phyloP scores from a whole-genome alignment of 2,797 vertebrate species.

The Enteromius fasciolatus region DNA sequence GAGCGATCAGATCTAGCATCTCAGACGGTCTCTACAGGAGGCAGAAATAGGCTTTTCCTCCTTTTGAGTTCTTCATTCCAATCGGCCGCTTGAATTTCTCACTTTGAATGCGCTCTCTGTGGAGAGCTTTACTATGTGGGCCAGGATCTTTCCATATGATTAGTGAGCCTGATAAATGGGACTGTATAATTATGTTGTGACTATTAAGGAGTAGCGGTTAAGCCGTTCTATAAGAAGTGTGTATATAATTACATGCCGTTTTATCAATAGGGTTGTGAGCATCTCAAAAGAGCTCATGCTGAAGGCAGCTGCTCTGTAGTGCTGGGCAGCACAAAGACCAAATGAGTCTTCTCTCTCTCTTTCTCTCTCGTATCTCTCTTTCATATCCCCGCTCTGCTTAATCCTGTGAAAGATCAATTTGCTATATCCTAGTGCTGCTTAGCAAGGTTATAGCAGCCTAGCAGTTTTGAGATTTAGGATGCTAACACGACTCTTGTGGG shows the following conservation, averaged over 20 bases:
- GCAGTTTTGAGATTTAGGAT: neutral
- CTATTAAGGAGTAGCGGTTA: slow-evolving; percentile 59
- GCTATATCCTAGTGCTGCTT: slow-evolving; percentile 39
- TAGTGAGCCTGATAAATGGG: slow-evolving; percentile 47
- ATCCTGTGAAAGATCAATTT: slow-evolving; percentile 57
- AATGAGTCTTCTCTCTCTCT: slow-evolving; percentile 31
- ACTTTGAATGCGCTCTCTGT: slow-evolving; percentile 9
- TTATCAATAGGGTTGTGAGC: slow-evolving; percentile 60
- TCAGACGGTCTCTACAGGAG: slow-evolving; percentile 26
- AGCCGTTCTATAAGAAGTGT: slow-evolving; percentile 54
- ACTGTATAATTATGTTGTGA: slow-evolving; percentile 59
- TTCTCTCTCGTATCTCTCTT: slow-evolving; percentile 10
- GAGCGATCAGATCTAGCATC: slow-evolving; percentile 28
- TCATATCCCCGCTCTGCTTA: slow-evolving; percentile 40
- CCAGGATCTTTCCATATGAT: slow-evolving; percentile 53
- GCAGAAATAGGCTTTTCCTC: slow-evolving; percentile 40
- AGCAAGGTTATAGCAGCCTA: neutral
- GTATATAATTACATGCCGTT: slow-evolving; percentile 59
- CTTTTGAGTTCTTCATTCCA: slow-evolving; percentile 9
- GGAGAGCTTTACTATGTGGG: slow-evolving; percentile 40
- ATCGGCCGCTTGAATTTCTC: slow-evolving; percentile 14
- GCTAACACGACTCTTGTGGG: neutral
- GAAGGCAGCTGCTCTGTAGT: slow-evolving; percentile 43
- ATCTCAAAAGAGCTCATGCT: slow-evolving; percentile 51
- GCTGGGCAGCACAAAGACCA: slow-evolving; percentile 52